Evolutionary conservation across 23 tunicate species (phyloP), one percentile per base, ranked within the genome.

Genomic region (Trididemnum nubilum): DNA sequence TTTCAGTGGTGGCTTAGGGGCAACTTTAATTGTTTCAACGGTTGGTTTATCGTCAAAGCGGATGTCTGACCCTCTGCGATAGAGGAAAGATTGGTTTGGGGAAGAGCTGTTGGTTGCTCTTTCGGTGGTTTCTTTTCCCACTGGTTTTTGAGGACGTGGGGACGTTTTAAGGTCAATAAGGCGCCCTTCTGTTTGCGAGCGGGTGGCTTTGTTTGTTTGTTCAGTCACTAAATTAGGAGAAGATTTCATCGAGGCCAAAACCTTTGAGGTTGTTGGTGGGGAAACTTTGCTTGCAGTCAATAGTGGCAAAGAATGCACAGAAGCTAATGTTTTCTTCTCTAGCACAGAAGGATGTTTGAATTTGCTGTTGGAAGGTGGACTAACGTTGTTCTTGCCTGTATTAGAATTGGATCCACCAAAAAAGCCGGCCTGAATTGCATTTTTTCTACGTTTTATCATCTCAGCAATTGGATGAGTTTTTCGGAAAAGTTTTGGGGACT

Each of bases 391-490:
- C 25, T 61, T 12, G 4, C 5, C 3, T 22, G 25, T 21, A 12
- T 22, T 4, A 12, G 67, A 23, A 12, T 61, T 24, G 18, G 28
- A 22, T 7, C 54, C 15, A 7, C 15, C 12, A 9, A 44, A 7
- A 9, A 44, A 44, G 15, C 15, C 15, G 5, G 67, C 25, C 5
- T 61, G 67, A n/a, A 22, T 12, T 61, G 67, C 29, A 9, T 33
- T 33, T 32, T 38, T 21, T 12, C 38, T 21, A 7, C 33, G 31
- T 67, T 33, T 67, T 5, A 67, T 67, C 74, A 67, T 67, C 7
- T 67, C 74, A 67, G 74, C 74, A 32, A 67, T 33, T 32, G 74
- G 74, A 33, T 67, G 74, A 67, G 33, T 67, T 67, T 67, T 67
- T n/a, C 25, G 37, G 22, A 7, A 3, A 7, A 30, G 38, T 67